These are phyloP conservation scores for Sapajus apella DNA, from an alignment of 2,113 vertebrate genomes.

Conservation along the genomic window DNA sequence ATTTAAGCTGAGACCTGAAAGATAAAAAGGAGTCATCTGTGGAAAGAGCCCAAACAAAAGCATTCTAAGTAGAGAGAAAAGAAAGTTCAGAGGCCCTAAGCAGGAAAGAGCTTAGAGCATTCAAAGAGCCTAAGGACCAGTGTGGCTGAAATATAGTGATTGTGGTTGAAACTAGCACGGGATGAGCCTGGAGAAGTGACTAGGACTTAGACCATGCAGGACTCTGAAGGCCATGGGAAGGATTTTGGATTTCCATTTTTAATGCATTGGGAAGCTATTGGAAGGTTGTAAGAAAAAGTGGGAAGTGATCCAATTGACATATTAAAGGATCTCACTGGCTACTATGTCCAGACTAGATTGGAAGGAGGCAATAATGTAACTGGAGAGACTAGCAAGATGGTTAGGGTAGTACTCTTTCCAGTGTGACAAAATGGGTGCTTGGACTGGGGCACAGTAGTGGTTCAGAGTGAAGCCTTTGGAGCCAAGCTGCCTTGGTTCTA, in stretches of 20 bases:
- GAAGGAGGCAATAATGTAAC: neutral
- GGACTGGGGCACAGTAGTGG: neutral
- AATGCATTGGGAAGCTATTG: neutral
- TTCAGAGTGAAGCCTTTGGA: conserved; percentile 11
- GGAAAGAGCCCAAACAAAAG: neutral
- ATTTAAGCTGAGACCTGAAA: conserved; percentile 24
- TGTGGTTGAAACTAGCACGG: neutral
- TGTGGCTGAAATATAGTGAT: conserved; percentile 5
- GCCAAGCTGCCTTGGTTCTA: neutral
- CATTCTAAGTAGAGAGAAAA: conserved; percentile 22
- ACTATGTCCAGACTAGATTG: neutral
- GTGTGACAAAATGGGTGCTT: neutral
- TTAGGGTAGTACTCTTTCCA: neutral
- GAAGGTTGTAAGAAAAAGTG: neutral
- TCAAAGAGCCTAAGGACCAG: neutral
- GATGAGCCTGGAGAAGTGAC: neutral
- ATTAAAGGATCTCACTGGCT: neutral
- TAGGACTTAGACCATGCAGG: neutral
- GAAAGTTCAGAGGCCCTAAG: neutral
- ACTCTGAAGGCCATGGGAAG: neutral
- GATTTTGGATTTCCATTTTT: neutral
- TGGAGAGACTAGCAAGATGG: neutral
- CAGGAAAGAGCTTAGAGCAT: neutral
- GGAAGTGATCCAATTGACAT: neutral
- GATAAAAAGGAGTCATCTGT: neutral